Percentiles rank a stretch among this genome's conserved stretches.
Evolutionary conservation across 2,888 invertebrate genomes (phyloP).

Genomic region (Deilephila elpenor): DNA sequence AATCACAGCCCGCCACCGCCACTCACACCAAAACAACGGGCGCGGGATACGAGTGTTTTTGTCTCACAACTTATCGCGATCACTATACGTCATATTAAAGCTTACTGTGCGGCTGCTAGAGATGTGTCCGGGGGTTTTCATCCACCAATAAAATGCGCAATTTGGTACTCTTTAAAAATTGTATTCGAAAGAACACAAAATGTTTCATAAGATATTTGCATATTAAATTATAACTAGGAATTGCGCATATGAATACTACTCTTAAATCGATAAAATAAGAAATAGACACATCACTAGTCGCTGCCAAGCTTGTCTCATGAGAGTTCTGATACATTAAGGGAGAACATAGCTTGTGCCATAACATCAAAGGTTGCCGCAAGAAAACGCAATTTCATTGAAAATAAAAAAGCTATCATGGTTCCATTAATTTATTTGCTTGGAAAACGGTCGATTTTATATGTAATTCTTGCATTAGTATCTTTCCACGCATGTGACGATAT

Average conservation of each 20-base stretch:
- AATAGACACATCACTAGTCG: conserved; percentile 15
- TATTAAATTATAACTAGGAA: no score
- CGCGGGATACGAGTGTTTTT: not conserved
- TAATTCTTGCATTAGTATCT: conserved; percentile 1
- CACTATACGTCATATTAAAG: conserved; percentile 7
- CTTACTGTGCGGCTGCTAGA: conserved; percentile 13
- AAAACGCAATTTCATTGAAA: not conserved
- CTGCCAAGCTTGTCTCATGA: conserved; percentile 14
- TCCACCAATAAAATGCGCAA: no score
- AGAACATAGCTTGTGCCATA: conserved; percentile 18
- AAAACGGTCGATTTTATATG: not conserved
- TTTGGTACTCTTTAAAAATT: no score
- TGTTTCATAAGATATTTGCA: no score
- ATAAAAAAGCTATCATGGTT: not conserved
- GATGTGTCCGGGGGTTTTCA: conserved; percentile 3
- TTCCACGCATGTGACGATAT: not conserved
- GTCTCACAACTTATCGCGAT: conserved; percentile 17
- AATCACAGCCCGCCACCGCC: conserved; percentile 8
- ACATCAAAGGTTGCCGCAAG: not conserved
- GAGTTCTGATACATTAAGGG: not conserved
- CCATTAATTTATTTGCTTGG: conserved; percentile 11
- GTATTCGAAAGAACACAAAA: no score
- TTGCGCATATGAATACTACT: not conserved
- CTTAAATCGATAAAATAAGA: not conserved
- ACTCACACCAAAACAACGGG: not conserved